Evolutionary conservation across 2,797 vertebrate species (phyloP), one percentile per base, ranked within the genome.

Genomic region (Ispidina lecontei): DNA sequence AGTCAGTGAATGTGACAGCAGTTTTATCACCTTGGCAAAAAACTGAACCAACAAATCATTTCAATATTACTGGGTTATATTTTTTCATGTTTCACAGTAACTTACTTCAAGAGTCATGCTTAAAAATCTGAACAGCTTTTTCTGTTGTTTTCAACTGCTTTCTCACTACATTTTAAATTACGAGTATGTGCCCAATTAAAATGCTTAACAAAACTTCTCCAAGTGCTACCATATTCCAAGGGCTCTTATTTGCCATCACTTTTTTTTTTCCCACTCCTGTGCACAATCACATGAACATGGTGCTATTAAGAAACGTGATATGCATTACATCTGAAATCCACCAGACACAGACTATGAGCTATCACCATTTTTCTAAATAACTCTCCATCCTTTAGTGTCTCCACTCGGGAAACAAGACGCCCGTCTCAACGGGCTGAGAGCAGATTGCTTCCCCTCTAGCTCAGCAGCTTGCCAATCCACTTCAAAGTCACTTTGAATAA

Each of bases 401-500:
- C 54, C 54, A 15, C 26, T 87, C 12, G 14, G 22, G 35, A 54
- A 76, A 58, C 78, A 26, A 76, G 52, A 64, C 2, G 1, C 15
- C 23, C 25, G 23, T 62, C 55, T 59, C 67, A 70, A 31, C 0
- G 7, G 56, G 76, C 28, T 25, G 62, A 56, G 63, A 68, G 54
- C 62, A 85, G 69, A 71, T 21, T 12, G 6, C n/a, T 73, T 70
- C 37, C 33, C 41, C 54, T 54, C 67, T 56, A 72, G 28, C 58
- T 92, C 52, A 44, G 51, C 2, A 74, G 23, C 23, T 43, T 46
- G 80, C 46, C 23, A 90, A 94, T 68, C 23, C 55, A 86, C 35
- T 46, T 88, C 56, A 59, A 95, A 91, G 44, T 63, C 2, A 94
- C 94, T 89, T 78, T 62, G 52, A 91, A 81, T 62, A 89, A 71